These are phyloP conservation scores for Lycocorax pyrrhopterus DNA, from an alignment of 2,113 vertebrate species.

Conservation along the genomic window DNA sequence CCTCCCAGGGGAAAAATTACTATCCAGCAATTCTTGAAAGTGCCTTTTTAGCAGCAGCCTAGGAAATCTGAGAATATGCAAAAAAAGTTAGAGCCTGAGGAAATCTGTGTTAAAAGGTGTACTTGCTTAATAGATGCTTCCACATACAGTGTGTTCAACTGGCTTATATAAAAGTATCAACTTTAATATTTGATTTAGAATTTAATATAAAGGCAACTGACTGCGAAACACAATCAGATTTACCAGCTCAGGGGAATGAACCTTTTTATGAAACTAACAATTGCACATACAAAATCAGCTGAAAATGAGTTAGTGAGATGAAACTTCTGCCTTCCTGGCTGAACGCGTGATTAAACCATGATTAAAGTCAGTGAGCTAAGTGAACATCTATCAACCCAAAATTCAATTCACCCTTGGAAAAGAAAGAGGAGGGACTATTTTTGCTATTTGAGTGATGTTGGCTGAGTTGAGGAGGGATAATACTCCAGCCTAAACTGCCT, in stretches of 20 bases:
- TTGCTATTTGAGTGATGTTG: not conserved
- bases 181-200: not conserved
- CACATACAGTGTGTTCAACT: not conserved
- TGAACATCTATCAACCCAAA: not conserved
- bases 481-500: not conserved
- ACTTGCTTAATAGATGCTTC: not conserved
- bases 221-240: conserved; percentile 1
- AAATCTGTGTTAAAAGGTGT: not conserved
- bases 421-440: not conserved
- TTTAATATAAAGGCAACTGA: not conserved
- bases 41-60: not conserved
- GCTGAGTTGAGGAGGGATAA: not conserved
- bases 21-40: not conserved
- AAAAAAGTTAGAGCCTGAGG: not conserved
- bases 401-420: not conserved
- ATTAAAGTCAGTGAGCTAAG: not conserved
- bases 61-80: not conserved
- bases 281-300: not conserved
- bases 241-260: not conserved
- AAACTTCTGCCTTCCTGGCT: not conserved
- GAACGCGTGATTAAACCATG: not conserved
- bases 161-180: not conserved
- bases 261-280: conserved; percentile 25
- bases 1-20: not conserved
- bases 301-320: not conserved